Percentiles rank a stretch among this genome's conserved stretches.
Conservation (phyloP, 2,888 invertebrate genomes). For the Bellardia pandia region DNA sequence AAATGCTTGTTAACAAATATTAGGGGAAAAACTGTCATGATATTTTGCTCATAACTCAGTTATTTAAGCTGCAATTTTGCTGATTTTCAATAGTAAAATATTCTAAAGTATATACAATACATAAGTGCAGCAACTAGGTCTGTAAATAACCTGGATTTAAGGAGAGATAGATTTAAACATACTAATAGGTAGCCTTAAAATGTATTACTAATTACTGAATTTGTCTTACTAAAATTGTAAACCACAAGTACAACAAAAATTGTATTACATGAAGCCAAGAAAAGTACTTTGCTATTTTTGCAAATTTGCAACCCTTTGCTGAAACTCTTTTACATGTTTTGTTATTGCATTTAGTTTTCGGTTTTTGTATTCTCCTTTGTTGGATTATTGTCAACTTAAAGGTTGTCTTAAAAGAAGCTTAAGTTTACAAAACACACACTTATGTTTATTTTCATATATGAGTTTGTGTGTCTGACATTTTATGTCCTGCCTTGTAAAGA, state of each 20-base stretch:
- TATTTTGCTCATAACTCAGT: neutral
- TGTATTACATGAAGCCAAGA: neutral
- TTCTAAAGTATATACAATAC: too few species aligned
- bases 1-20: too few species aligned
- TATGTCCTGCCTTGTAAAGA: constrained; percentile 21
- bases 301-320: constrained; percentile 2
- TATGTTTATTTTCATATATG: constrained; percentile 7
- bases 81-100: too few species aligned
- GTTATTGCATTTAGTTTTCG: neutral
- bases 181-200: too few species aligned
- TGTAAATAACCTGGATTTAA: too few species aligned
- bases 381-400: constrained; percentile 62
- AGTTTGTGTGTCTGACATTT: neutral
- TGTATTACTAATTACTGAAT: too few species aligned
- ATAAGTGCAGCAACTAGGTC: too few species aligned
- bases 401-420: constrained; percentile 60
- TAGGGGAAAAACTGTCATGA: neutral
- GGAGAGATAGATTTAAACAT: too few species aligned
- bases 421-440: constrained; percentile 30
- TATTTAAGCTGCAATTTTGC: too few species aligned
- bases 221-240: too few species aligned
- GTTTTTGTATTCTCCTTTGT: neutral
- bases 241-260: too few species aligned
- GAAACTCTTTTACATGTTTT: neutral
- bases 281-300: neutral